These are phyloP conservation scores for Glaucopsyche alexis DNA, from an alignment of 2,888 invertebrate species.

Conservation along the genomic window DNA sequence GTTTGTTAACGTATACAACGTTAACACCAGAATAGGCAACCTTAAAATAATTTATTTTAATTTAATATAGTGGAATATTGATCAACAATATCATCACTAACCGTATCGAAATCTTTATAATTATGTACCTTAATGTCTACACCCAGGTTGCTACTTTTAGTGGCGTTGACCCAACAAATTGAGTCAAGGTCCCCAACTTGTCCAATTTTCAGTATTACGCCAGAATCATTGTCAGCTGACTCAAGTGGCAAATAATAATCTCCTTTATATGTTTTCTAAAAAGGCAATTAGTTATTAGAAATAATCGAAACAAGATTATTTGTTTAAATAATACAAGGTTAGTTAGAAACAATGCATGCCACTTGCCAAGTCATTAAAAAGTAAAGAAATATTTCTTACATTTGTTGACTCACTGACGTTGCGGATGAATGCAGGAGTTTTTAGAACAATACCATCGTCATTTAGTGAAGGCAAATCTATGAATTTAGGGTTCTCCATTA, in stretches of 20 bases:
- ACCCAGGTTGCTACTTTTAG: neutral
- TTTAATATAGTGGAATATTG: neutral
- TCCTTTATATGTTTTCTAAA: neutral
- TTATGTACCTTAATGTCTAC: conserved; percentile 2
- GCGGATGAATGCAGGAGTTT: neutral
- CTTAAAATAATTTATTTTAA: neutral
- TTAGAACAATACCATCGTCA: neutral
- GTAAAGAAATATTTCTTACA: neutral
- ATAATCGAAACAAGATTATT: neutral
- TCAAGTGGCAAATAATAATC: neutral
- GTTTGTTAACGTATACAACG: neutral
- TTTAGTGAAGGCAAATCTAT: neutral
- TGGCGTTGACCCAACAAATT: conserved; percentile 18
- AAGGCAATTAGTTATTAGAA: neutral
- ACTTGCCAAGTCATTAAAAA: neutral
- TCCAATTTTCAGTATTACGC: neutral
- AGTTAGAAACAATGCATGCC: neutral
- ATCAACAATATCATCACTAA: neutral
- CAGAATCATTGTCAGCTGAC: neutral
- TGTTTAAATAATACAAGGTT: neutral
- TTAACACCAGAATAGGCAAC: conserved; percentile 21
- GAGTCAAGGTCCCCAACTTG: neutral
- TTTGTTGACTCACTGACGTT: neutral
- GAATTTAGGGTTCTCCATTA: neutral
- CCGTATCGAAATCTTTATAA: neutral